These are phyloP conservation scores for Chorisops tibialis DNA, from an alignment of 2,888 invertebrate species.

Conservation along the genomic window DNA sequence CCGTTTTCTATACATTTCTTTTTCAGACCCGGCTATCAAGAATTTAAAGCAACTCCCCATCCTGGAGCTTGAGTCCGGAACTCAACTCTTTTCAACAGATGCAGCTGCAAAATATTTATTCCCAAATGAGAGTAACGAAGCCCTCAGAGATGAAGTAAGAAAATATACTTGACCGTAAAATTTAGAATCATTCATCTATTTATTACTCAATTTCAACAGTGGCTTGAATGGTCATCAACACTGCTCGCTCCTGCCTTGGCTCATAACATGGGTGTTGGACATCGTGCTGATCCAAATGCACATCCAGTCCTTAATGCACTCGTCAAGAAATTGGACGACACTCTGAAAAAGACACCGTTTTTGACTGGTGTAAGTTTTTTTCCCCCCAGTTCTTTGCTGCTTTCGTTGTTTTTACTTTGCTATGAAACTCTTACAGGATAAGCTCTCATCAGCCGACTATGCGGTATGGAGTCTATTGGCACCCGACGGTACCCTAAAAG, in stretches of 20 bases:
- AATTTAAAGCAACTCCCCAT: constrained; percentile 64
- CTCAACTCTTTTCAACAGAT: constrained; percentile 67
- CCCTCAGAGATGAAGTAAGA: constrained; percentile 50
- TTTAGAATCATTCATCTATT: constrained; percentile 7
- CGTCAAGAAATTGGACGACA: constrained; percentile 58
- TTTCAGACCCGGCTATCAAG: constrained; percentile 54
- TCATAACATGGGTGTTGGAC: constrained; percentile 54
- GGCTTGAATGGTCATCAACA: constrained; percentile 66
- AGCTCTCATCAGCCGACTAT: constrained; percentile 66
- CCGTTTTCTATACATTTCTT: too few relatives aligned
- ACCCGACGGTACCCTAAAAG: constrained; percentile 62
- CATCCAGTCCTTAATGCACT: constrained; percentile 57
- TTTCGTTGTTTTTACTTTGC: background rate
- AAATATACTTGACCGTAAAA: constrained; percentile 25
- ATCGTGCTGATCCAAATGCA: constrained; percentile 56
- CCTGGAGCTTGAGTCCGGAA: constrained; percentile 60
- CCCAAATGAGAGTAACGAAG: constrained; percentile 50
- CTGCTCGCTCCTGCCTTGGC: constrained; percentile 59
- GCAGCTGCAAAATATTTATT: constrained; percentile 66
- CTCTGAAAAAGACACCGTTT: constrained; percentile 56
- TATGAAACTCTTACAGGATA: constrained; percentile 51
- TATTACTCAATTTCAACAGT: constrained; percentile 49
- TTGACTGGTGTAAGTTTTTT: constrained; percentile 61
- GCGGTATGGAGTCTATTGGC: constrained; percentile 71
- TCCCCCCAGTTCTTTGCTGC: background rate